Conservation (phyloP, 2,113 vertebrate genomes). For the Aythya baeri region DNA sequence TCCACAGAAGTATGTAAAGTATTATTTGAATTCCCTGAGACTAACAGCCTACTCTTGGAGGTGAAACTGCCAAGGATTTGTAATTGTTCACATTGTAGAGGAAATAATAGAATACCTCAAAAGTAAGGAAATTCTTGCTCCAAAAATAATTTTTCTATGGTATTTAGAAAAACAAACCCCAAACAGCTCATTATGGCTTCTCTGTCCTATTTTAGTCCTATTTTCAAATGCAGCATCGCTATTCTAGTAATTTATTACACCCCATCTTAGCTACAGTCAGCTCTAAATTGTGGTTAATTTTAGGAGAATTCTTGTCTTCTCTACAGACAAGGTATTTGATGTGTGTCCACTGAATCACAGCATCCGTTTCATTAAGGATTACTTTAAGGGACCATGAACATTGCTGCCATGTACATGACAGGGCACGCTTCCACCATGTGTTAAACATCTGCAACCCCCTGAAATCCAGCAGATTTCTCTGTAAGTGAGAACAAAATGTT, state of each 20-base stretch:
- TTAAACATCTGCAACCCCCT: not conserved
- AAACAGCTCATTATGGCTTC: slow-evolving; percentile 48
- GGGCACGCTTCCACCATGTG: not conserved
- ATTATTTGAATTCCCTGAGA: slow-evolving; percentile 77
- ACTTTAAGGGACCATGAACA: not conserved
- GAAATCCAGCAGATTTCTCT: not conserved
- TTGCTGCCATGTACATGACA: not conserved
- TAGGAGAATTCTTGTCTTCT: slow-evolving; percentile 50
- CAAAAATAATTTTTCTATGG: slow-evolving; percentile 63
- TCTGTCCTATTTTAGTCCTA: slow-evolving; percentile 58
- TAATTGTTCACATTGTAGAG: slow-evolving; percentile 46
- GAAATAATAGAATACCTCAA: slow-evolving; percentile 52
- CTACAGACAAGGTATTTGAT: slow-evolving; percentile 25
- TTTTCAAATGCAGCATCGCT: slow-evolving; percentile 42
- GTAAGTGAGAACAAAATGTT: not conserved
- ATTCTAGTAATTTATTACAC: slow-evolving; percentile 55
- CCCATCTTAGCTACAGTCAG: not conserved
- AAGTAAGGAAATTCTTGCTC: slow-evolving; percentile 43
- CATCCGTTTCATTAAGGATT: not conserved
- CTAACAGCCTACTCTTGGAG: slow-evolving; percentile 46
- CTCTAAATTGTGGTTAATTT: slow-evolving; percentile 57
- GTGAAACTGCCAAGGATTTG: slow-evolving; percentile 52
- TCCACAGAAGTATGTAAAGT: slow-evolving; percentile 61
- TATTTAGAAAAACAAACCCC: slow-evolving; percentile 59
- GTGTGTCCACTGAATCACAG: not conserved